Percentiles rank a stretch among this genome's conserved stretches.
Evolutionary conservation across 2,888 invertebrate genomes (phyloP).

Genomic region (Lathronympha strigana): DNA sequence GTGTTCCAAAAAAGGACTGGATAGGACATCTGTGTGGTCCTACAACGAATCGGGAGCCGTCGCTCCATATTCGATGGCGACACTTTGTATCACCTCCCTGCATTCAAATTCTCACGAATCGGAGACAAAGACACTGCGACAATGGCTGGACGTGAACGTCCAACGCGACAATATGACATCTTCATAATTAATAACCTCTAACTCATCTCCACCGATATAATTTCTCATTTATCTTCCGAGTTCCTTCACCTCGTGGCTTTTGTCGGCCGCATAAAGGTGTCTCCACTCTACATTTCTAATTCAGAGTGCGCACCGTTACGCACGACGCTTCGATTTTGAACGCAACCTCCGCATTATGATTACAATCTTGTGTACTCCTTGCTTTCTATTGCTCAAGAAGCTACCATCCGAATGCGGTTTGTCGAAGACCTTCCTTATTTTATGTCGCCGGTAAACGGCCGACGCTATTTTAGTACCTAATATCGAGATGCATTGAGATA

Average conservation of each 20-base stretch:
- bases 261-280: conserved; percentile 77
- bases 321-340: conserved; percentile 71
- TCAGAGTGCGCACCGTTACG: conserved; percentile 79
- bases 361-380: conserved; percentile 39
- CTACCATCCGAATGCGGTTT: conserved; percentile 35
- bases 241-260: conserved; percentile 76
- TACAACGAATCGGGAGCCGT: conserved; percentile 65
- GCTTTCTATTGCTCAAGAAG: conserved; percentile 38
- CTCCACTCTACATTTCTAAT: conserved; percentile 68
- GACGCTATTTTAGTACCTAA: conserved; percentile 41
- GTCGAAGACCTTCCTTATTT: conserved; percentile 33
- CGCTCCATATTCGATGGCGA: conserved; percentile 62
- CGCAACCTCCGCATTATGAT: conserved; percentile 53
- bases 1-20: conserved; percentile 49
- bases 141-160: conserved; percentile 74
- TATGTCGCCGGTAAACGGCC: conserved; percentile 38
- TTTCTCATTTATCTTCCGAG: conserved; percentile 80
- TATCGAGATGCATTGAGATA: conserved; percentile 43
- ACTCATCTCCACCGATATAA: conserved; percentile 81
- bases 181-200: conserved; percentile 83
- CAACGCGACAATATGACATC: conserved; percentile 78
- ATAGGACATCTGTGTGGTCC: conserved; percentile 71
- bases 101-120: conserved; percentile 77
- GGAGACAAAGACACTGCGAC: conserved; percentile 72
- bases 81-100: conserved; percentile 63